Base-by-base conservation (phyloP, 2,797 vertebrate species). In the Podarcis siculus region DNA sequence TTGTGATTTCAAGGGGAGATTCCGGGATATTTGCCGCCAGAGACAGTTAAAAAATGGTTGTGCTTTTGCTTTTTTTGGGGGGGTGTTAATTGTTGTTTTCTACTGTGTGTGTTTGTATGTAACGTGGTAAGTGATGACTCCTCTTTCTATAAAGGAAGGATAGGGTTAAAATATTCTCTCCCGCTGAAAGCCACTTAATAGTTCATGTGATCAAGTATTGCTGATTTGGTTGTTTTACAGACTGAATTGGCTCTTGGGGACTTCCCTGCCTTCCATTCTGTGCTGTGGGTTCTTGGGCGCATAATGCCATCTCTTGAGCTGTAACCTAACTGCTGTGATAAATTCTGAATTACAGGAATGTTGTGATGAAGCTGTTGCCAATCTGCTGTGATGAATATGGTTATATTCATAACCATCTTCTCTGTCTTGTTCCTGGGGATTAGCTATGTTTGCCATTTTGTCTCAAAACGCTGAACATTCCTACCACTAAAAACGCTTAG, bases 131-230 rank as follows among this genome's bases (percentile, higher is more conserved):
- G 76, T 90, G 6, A 69, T 66, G 78, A 25, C 37, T 90, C 1
- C 0, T 42, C 72, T 84, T 64, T 3, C 0, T 89, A 66, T 83
- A 86, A 75, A 78, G 89, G 88, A 91, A 87, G 73, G 61, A 39
- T 64, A n/a, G 27, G 92, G 90, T 83, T 87, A 83, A 85, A 87
- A 84, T 86, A 4, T 84, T 80, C 92, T 89, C 89, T 42, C 37
- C 90, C 71, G 39, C 79, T 49, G 78, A 92, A 90, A 79, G 87
- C 86, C 7, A 69, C 13, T 69, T n/a, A 86, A 25, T 42, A 55
- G 30, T 4, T 82, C 37, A 13, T 64, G 77, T n/a, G 30, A 15
- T 79, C 8, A 9, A 79, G 69, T 42, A 79, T 17, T 35, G 17
- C 8, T 78, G 75, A 32, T 4, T 55, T 55, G 12, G 49, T 81